A percentile compares a stretch with the other conserved stretches of the same genome.
phyloP scores from a whole-genome alignment of 1,140 invertebrate genomes.

The Drosophila willistoni region DNA sequence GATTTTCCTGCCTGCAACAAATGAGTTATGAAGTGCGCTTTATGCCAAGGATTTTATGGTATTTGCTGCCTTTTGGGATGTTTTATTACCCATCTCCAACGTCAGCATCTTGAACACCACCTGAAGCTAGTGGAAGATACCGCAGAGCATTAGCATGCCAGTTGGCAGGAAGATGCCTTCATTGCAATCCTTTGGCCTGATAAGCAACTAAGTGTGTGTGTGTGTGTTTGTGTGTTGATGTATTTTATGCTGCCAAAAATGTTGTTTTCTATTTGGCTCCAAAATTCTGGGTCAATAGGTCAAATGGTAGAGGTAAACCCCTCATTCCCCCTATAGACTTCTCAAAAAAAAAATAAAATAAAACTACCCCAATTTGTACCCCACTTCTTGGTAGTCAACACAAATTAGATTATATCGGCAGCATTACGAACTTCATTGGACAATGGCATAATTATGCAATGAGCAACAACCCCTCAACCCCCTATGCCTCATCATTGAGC shows the following conservation, averaged over 20 bases:
- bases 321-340: slow-evolving; percentile 8
- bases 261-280: slow-evolving; percentile 4
- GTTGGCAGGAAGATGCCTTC: slow-evolving; percentile 6
- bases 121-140: slow-evolving; percentile 19
- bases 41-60: slow-evolving; percentile 64
- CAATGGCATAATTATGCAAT: slow-evolving; percentile 80
- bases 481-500: background rate
- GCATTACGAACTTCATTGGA: slow-evolving; percentile 72
- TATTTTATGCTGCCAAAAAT: background rate
- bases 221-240: no score
- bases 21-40: slow-evolving; percentile 74
- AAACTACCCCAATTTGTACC: slow-evolving; percentile 6
- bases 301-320: slow-evolving; percentile 17
- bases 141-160: slow-evolving; percentile 32
- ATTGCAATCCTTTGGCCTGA: slow-evolving; percentile 12
- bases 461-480: slow-evolving; percentile 64
- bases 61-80: slow-evolving; percentile 48
- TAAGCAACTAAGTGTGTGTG: slow-evolving; percentile 25
- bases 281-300: slow-evolving; percentile 66
- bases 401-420: slow-evolving; percentile 76
- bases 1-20: slow-evolving; percentile 34
- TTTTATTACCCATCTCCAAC: slow-evolving; percentile 49
- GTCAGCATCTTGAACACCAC: slow-evolving; percentile 47
- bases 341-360: slow-evolving; percentile 23
- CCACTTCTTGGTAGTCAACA: background rate